Evolutionary conservation across 1,140 invertebrate genomes (phyloP).

Genomic region (Fragariocoptes setiger): DNA sequence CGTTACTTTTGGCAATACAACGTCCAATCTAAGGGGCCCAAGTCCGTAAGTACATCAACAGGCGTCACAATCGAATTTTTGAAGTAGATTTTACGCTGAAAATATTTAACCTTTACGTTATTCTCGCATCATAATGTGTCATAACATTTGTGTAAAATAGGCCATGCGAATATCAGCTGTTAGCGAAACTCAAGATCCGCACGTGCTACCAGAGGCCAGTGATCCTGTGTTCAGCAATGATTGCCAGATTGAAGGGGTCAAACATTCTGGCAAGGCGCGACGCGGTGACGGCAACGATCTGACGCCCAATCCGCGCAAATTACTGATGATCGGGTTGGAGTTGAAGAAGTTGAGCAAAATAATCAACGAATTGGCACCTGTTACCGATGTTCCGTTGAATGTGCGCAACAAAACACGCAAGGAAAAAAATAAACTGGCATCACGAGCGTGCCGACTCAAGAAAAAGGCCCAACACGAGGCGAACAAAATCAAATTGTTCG

Average conservation of each 20-base stretch:
- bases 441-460: constrained; percentile 66
- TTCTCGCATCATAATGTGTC: no score
- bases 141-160: no score
- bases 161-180: constrained; percentile 29
- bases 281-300: constrained; percentile 91
- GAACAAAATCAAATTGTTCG: constrained; percentile 72
- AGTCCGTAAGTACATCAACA: constrained; percentile 37
- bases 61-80: not conserved
- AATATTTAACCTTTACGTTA: no score
- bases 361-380: constrained; percentile 80
- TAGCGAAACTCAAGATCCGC: constrained; percentile 54
- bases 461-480: constrained; percentile 81
- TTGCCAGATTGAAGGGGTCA: constrained; percentile 33
- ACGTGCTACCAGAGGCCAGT: constrained; percentile 50
- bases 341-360: constrained; percentile 60
- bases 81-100: no score
- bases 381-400: constrained; percentile 62
- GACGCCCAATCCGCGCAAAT: constrained; percentile 67
- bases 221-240: constrained; percentile 71
- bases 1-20: constrained; percentile 95
- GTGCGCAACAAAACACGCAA: constrained; percentile 58
- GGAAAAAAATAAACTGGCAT: constrained; percentile 90
- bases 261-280: constrained; percentile 52
- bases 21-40: constrained; percentile 86
- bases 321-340: constrained; percentile 62